Evolutionary conservation across 2,113 vertebrate species (phyloP), one percentile per base, ranked within the genome.

Genomic region (Hippopotamus amphibius): DNA sequence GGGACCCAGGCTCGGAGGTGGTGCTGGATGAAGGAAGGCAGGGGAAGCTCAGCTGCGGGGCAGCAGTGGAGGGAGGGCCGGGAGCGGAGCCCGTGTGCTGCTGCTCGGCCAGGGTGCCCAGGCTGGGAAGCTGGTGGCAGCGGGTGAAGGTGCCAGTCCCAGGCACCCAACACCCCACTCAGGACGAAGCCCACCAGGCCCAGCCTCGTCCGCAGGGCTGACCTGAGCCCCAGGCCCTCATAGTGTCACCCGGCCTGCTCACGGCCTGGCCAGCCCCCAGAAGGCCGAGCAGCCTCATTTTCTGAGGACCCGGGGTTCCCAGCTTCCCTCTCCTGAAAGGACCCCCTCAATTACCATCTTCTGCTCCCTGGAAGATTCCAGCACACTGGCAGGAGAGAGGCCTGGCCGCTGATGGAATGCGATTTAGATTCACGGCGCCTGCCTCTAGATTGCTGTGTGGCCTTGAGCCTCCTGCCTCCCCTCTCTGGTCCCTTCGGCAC

Each of bases 381-480:
- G 50, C 14, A 14, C 6, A 1, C 48, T 12, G 28, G 8, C 3
- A 1, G 24, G 21, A 30, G 37, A 30, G 68, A 24, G 7, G 33
- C 17, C 81, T 30, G n/a, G 63, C 41, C 7, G 72, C 46, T 13
- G 4, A 6, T 0, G 13, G 28, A 16, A 8, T 0, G 0, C 33
- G n/a, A 15, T 17, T n/a, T 26, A 6, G 41, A 12, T 9, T 43
- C 12, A 9, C 5, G 41, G 22, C 2, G 22, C 41, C 66, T 1
- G 21, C 13, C 9, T 30, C 41, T 2, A 6, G 33, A 5, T 2
- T 19, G 48, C 74, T 50, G 30, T 43, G 50, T 57, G 74, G 30
- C 46, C 28, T 22, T 9, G 15, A n/a, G 28, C 5, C 8, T 4
- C 28, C 11, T 0, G 57, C 26, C 43, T 6, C 0, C 66, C 71